Percentiles rank a stretch among this genome's conserved stretches.
Evolutionary conservation across 2,797 vertebrate genomes (phyloP).

Genomic region (Tenualosa ilisha): DNA sequence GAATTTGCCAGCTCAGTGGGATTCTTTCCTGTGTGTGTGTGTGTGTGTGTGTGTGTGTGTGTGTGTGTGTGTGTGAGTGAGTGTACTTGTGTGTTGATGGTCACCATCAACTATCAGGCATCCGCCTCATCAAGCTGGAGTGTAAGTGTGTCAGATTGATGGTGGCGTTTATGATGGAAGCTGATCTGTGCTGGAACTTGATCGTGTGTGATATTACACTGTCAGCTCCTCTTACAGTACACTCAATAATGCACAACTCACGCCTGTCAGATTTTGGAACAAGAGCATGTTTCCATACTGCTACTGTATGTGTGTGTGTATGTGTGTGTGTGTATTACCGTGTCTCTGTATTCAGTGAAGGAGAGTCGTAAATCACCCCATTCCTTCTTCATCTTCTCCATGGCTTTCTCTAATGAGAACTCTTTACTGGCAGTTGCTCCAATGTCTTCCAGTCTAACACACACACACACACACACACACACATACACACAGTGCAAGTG

Average conservation of each 20-base stretch:
- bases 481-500: constrained; percentile 4
- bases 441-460: constrained; percentile 84
- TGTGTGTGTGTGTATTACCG: constrained; percentile 65
- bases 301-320: constrained; percentile 9
- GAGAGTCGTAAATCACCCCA: constrained; percentile 77
- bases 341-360: constrained; percentile 84
- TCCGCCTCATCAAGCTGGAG: not conserved
- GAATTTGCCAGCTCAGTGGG: not conserved
- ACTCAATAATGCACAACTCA: constrained; percentile 24
- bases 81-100: not conserved
- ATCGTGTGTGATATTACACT: constrained; percentile 16
- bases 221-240: not conserved
- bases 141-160: not conserved
- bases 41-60: not conserved
- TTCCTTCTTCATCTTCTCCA: constrained; percentile 89
- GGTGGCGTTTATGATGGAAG: constrained; percentile 10
- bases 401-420: constrained; percentile 83
- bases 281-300: not conserved
- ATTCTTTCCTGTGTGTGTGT: not conserved
- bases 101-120: not conserved
- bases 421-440: constrained; percentile 87
- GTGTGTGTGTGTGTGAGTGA: not conserved
- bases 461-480: constrained; percentile 24
- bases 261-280: constrained; percentile 23
- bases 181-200: constrained; percentile 7